phyloP scores from a whole-genome alignment of 2,113 vertebrate species.

The Smithornis capensis region DNA sequence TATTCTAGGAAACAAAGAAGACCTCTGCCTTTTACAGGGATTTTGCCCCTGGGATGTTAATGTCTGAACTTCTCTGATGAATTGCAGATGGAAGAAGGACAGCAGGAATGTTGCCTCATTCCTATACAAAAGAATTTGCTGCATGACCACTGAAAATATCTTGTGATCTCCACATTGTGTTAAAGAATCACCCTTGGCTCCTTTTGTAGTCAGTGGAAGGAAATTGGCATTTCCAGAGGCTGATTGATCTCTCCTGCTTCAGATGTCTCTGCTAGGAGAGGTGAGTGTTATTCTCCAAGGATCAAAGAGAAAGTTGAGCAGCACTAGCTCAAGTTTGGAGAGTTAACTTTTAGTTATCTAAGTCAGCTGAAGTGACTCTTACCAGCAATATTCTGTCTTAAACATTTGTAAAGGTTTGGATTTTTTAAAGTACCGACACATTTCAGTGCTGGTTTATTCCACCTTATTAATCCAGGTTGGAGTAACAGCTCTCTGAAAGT shows the following conservation, averaged over 20 bases:
- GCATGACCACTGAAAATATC: background rate
- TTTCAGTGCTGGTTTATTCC: background rate
- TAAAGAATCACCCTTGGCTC: background rate
- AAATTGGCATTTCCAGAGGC: background rate
- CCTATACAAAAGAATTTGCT: background rate
- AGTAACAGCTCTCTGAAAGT: background rate
- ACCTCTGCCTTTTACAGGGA: background rate
- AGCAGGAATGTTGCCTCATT: background rate
- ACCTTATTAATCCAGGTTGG: background rate
- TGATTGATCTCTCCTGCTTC: background rate
- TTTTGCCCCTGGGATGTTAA: background rate
- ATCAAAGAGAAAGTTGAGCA: constrained; percentile 36
- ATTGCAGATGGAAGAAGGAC: background rate
- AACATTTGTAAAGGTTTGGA: background rate
- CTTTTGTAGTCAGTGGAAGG: background rate
- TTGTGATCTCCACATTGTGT: background rate
- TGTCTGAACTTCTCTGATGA: background rate
- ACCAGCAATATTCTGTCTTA: background rate
- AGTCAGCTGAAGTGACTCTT: background rate
- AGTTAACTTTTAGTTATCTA: constrained; percentile 4
- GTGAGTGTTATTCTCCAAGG: background rate
- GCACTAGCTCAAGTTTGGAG: background rate
- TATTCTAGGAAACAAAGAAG: background rate
- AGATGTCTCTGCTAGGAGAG: background rate
- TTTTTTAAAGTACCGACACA: background rate